A percentile compares a stretch with the other conserved stretches of the same genome.
Conservation (phyloP, 2,888 invertebrate species). For the Hipparchia semele region DNA sequence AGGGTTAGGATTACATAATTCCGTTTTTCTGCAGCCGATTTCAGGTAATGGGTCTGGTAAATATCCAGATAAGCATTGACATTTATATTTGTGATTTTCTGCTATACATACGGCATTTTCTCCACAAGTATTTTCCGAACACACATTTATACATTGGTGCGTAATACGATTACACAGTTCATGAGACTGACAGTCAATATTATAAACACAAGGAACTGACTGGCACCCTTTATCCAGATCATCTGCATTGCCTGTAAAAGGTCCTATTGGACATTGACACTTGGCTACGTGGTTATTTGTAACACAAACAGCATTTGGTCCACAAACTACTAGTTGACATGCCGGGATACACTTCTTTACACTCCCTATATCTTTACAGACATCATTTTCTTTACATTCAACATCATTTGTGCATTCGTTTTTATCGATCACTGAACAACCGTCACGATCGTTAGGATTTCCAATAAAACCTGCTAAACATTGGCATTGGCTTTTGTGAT, state of each 20-base stretch:
- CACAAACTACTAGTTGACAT: conserved; percentile 90
- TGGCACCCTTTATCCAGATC: conserved; percentile 89
- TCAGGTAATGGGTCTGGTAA: conserved; percentile 92
- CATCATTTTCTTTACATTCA: conserved; percentile 92
- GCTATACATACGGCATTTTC: conserved; percentile 94
- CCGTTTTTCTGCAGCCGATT: conserved; percentile 88
- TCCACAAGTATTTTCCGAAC: conserved; percentile 92
- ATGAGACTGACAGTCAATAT: conserved; percentile 90
- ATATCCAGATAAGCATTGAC: conserved; percentile 94
- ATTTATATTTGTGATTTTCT: conserved; percentile 91
- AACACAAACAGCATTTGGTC: conserved; percentile 93
- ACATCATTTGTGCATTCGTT: conserved; percentile 91
- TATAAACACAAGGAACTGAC: conserved; percentile 93
- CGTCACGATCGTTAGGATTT: conserved; percentile 94
- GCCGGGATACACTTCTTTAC: conserved; percentile 88
- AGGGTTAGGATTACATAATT: conserved; percentile 89
- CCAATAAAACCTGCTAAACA: conserved; percentile 93
- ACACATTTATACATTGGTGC: conserved; percentile 91
- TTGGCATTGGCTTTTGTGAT: conserved; percentile 91
- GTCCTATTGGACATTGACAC: conserved; percentile 95
- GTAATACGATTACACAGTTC: conserved; percentile 93
- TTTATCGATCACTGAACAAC: conserved; percentile 89
- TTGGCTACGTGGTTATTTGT: conserved; percentile 95
- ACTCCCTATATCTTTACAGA: conserved; percentile 86
- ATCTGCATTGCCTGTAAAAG: conserved; percentile 93